A percentile compares a stretch with the other conserved stretches of the same genome.
Conservation (phyloP, 2,888 invertebrate species). For the Zaprionus lineosus region DNA sequence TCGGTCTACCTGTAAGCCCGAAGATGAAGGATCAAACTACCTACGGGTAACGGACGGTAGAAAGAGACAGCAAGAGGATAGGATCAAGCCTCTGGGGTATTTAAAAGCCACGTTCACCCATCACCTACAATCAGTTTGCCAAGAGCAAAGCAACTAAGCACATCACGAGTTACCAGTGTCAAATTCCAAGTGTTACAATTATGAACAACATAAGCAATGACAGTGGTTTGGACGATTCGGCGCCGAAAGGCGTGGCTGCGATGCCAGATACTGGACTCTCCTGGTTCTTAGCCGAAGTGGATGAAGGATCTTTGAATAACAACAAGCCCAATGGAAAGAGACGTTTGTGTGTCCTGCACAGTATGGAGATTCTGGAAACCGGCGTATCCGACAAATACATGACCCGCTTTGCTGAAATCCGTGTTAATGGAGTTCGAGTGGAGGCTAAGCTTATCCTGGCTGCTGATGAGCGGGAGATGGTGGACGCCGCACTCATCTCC, state of each 20-base stretch:
- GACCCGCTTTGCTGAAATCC: slow-evolving; percentile 61
- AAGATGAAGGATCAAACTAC: no score
- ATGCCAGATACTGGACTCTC: slow-evolving; percentile 61
- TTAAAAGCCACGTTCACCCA: slow-evolving; percentile 10
- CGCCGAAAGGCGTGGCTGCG: slow-evolving; percentile 16
- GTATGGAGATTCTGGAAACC: slow-evolving; percentile 71
- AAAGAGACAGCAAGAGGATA: no score
- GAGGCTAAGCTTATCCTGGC: slow-evolving; percentile 68
- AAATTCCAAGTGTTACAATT: neutral
- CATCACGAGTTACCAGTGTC: neutral
- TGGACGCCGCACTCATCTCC: slow-evolving; percentile 54
- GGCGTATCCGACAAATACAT: slow-evolving; percentile 64
- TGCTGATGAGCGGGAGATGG: slow-evolving; percentile 60
- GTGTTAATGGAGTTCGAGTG: slow-evolving; percentile 44
- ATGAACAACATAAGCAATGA: slow-evolving; percentile 66
- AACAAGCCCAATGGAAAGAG: slow-evolving; percentile 38
- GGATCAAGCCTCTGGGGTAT: fast-evolving
- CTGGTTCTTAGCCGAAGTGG: slow-evolving; percentile 76
- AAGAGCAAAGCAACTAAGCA: slow-evolving; percentile 19
- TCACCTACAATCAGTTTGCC: slow-evolving; percentile 42
- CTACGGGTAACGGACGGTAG: no score
- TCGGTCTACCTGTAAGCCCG: slow-evolving; percentile 32
- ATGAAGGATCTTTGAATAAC: slow-evolving; percentile 46
- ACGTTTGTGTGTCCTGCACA: slow-evolving; percentile 62
- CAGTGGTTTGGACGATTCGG: slow-evolving; percentile 65